Base-by-base conservation (phyloP, 2,888 invertebrate genomes). In the Eristalis tenax region DNA sequence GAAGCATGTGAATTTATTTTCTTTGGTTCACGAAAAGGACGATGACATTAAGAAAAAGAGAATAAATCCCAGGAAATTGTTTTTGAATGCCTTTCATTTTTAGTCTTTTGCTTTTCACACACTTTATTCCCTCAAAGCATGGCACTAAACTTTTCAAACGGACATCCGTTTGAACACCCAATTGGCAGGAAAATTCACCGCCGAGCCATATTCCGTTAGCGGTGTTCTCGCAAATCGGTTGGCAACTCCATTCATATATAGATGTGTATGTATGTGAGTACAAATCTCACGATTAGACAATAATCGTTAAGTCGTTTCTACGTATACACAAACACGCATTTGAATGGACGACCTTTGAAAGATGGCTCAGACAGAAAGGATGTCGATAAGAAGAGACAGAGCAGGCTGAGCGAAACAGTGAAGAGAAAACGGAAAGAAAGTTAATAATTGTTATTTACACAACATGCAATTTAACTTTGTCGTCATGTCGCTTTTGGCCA, bases 401-500 rank as follows among this genome's bases (percentile, higher is more conserved):
- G 11, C 4, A 26, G 23, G 59, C 26, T 13, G 22, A 32, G 11
- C 6, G 35, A 13, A 38, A 35, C 23, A 1, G 70, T 59, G 22
- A 57, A n/a, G 15, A 70, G 56, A 57, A 59, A 13, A 35, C 35
- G 23, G 32, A 59, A n/a, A 35, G 56, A 70, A 70, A 69, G 69
- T 26, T 59, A 57, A 57, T 57, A 70, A 70, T 70, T 70, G 70
- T 57, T 70, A 70, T 70, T 70, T 70, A 70, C 70, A 70, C 70
- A 32, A 70, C 38, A 70, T 70, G 70, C 70, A 70, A 70, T 70
- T 70, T 70, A 70, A 70, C 70, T 70, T 70, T 70, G 70, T 70
- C 56, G 59, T 70, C 70, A 70, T 35, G 70, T 70, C 32, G 57
- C 57, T 59, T 57, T 57, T 38, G 38, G 38, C 35, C 23, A 57